phyloP scores from a whole-genome alignment of 2,888 invertebrate species.

The Mycogona germanica region DNA sequence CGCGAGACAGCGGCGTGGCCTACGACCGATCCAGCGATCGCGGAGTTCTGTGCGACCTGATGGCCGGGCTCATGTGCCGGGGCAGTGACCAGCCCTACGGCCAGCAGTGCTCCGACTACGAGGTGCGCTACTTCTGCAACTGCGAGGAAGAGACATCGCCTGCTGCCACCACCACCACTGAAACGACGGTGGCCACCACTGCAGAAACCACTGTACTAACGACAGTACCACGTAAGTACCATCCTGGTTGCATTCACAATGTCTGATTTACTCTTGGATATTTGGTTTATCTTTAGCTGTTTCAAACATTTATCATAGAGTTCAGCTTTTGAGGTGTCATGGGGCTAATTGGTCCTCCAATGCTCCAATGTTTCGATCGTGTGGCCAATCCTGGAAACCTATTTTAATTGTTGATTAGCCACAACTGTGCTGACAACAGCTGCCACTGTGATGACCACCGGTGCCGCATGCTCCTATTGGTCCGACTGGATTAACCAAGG shows the following conservation, averaged over 20 bases:
- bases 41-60: slow-evolving; percentile 21
- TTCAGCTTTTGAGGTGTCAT: no score
- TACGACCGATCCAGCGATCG: slow-evolving; percentile 8
- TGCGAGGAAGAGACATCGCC: slow-evolving; percentile 16
- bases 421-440: neutral
- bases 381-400: no score
- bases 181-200: neutral
- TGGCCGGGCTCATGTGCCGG: slow-evolving; percentile 22
- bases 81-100: slow-evolving; percentile 14
- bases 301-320: no score
- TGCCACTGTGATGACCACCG: slow-evolving; percentile 22
- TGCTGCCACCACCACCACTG: neutral
- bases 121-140: slow-evolving; percentile 30
- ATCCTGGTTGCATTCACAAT: neutral
- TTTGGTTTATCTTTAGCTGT: no score
- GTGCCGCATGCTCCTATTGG: slow-evolving; percentile 25
- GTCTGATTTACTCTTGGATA: neutral
- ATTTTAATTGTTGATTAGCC: no score
- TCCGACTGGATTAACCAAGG: slow-evolving; percentile 29
- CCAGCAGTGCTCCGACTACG: slow-evolving; percentile 29
- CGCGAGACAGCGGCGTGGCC: neutral
- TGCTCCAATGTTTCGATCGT: no score
- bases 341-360: no score
- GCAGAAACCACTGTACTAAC: slow-evolving; percentile 10
- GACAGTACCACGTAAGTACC: slow-evolving; percentile 12